Base-by-base conservation (phyloP, 2,113 vertebrate species). In the Pseudorasbora parva region DNA sequence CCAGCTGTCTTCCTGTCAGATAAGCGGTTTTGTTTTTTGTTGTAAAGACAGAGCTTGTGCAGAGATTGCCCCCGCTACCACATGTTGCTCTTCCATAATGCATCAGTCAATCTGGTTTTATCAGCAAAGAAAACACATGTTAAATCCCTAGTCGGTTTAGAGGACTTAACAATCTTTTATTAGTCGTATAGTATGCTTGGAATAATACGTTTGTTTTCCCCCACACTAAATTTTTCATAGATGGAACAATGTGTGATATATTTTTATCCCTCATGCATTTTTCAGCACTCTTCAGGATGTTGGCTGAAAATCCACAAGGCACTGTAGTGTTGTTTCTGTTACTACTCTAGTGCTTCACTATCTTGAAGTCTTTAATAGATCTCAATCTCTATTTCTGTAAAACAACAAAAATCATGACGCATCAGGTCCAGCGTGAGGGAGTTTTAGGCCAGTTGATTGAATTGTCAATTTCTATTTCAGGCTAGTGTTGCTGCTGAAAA, bases 201-300 rank as follows among this genome's bases (percentile, higher is more conserved):
- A 78, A 77, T 84, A 68, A 77, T 57, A 41, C 0, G 30, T 69
- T 71, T 69, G 64, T 57, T 59, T 69, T 25, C 4, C 8, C 4
- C 51, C 62, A n/a, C 49, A 77, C 64, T 68, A 69, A 15, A 68
- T 69, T 30, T 78, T 84, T 84, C 33, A 78, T 84, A 43, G 62
- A 59, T 68, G 74, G 23, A 30, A 43, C 62, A 78, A 69, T 56
- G 47, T 83, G 57, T 78, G 62, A 56, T 84, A 83, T 47, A 68
- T 83, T 66, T 83, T 68, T 84, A 81, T 47, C 11, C 79, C 64
- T 84, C 74, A 68, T 84, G 82, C 76, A 84, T 77, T 78, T 78
- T 84, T 84, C 10, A 84, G 62, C 21, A 25, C 21, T 78, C 75
- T 69, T 57, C 60, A 27, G 74, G 47, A 74, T 69, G 51, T 66